Conservation (phyloP, 1,140 invertebrate genomes). For the Lepidostoma basale region DNA sequence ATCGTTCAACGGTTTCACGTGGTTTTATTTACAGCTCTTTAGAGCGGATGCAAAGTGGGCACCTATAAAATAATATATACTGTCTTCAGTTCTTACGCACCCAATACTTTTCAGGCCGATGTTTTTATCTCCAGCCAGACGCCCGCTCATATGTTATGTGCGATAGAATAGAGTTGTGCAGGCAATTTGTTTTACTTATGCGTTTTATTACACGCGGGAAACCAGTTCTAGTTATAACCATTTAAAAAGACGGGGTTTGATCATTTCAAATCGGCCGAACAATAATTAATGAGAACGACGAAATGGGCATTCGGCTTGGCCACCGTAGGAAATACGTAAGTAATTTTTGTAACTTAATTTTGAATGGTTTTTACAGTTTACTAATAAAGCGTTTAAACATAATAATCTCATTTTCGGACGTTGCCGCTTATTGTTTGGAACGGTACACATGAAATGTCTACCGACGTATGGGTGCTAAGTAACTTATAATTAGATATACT, state of each 20-base stretch:
- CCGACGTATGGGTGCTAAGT: too few relatives aligned
- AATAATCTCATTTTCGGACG: too few relatives aligned
- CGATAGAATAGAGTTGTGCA: too few relatives aligned
- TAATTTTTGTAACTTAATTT: too few relatives aligned
- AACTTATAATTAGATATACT: too few relatives aligned
- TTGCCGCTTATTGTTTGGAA: too few relatives aligned
- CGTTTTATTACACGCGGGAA: not conserved
- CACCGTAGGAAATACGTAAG: not conserved
- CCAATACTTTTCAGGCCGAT: not conserved
- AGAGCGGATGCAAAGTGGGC: too few relatives aligned
- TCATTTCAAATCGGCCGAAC: not conserved
- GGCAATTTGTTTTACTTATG: not conserved
- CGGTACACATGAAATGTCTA: too few relatives aligned
- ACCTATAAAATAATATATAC: too few relatives aligned
- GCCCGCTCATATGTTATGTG: not conserved
- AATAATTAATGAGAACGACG: constrained; percentile 13
- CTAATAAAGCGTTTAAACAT: too few relatives aligned
- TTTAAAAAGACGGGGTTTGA: not conserved
- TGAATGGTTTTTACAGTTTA: too few relatives aligned
- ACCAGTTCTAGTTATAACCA: not conserved
- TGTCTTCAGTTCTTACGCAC: too few relatives aligned
- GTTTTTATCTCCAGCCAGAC: not conserved
- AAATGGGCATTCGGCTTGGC: not conserved
- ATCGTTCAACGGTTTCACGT: not conserved
- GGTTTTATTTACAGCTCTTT: not conserved